These are phyloP conservation scores for Lagopus leucura DNA, from an alignment of 2,113 vertebrate genomes.

Conservation along the genomic window DNA sequence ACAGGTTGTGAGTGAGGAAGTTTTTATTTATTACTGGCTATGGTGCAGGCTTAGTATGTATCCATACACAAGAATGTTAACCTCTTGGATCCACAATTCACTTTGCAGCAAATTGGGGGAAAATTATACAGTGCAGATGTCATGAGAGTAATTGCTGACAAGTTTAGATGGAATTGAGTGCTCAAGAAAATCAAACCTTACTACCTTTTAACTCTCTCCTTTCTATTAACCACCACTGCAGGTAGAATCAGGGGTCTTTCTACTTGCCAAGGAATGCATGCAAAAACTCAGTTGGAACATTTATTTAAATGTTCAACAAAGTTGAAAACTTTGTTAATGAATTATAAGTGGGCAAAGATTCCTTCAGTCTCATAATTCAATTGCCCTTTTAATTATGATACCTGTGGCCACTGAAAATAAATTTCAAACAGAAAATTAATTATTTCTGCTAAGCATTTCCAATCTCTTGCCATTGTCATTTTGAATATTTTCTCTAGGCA, in stretches of 20 bases:
- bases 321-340: background rate
- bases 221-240: background rate
- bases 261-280: background rate
- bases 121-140: background rate
- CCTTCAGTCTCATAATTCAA: background rate
- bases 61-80: conserved; percentile 6
- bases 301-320: background rate
- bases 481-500: background rate
- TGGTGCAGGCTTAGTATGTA: background rate
- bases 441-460: background rate
- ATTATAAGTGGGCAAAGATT: background rate
- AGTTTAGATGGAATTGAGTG: conserved; percentile 34
- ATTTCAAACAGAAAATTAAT: background rate
- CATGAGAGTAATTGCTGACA: conserved; percentile 27
- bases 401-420: background rate
- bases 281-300: background rate
- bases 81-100: conserved; percentile 53
- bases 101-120: conserved; percentile 22
- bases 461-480: background rate
- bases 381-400: background rate
- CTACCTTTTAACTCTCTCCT: conserved; percentile 14
- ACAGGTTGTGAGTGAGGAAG: background rate
- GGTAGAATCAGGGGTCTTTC: background rate
- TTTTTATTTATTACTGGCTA: background rate
- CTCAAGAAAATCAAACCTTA: conserved; percentile 37